Percentiles rank a stretch among this genome's conserved stretches.
These are phyloP conservation scores for Brienomyrus longianalis DNA, from an alignment of 2,113 vertebrate genomes.

Conservation along the genomic window DNA sequence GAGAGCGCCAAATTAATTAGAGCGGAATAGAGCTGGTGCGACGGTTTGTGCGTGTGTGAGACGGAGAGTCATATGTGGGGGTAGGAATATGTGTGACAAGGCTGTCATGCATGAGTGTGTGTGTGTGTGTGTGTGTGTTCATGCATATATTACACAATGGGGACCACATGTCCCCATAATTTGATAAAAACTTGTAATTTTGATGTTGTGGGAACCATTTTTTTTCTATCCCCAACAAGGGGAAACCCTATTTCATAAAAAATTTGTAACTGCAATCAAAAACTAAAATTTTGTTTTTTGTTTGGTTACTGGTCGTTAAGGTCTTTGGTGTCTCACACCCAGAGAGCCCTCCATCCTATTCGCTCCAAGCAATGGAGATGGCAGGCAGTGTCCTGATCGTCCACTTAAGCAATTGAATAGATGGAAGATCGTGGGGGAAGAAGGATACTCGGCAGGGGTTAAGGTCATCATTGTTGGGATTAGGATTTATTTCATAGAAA, in stretches of 20 bases:
- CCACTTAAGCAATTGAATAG: too few species aligned
- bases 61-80: not conserved
- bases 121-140: not conserved
- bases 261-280: not conserved
- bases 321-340: too few species aligned
- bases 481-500: not conserved
- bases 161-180: not conserved
- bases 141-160: not conserved
- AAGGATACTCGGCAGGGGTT: too few species aligned
- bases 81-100: slow-evolving; percentile 17
- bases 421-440: too few species aligned
- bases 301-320: not conserved
- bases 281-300: not conserved
- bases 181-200: not conserved
- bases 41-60: not conserved
- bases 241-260: not conserved
- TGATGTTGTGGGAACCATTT: not conserved
- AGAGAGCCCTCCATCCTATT: too few species aligned
- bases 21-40: not conserved
- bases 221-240: not conserved
- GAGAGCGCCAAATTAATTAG: not conserved
- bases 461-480: not conserved
- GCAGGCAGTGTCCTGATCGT: too few species aligned
- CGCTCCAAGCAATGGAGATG: too few species aligned
- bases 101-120: not conserved